Evolutionary conservation across 2,888 invertebrate genomes (phyloP), one percentile per base, ranked within the genome.

Genomic region (Alloscopus bannaensis): DNA sequence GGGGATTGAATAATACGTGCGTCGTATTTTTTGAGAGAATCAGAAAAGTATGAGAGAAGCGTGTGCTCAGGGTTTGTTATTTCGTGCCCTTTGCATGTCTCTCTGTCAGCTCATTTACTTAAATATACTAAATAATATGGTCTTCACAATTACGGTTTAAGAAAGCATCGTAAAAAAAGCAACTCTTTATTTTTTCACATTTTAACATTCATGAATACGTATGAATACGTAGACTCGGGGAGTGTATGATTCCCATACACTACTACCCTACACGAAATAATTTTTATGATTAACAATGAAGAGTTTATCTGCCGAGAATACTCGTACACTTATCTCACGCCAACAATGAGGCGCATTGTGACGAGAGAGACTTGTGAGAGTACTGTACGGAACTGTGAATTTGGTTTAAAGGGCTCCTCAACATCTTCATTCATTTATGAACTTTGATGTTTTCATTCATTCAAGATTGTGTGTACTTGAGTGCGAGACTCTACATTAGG

Each of bases 31-130:
- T 26, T n/a, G 24, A 20, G 26, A 55, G 8, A 18, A 50, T 50
- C 36, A 47, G 11, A 47, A 52, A 18, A 22, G 31, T 28, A 16
- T 57, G 29, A 31, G 18, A 29, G 24, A 57, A n/a, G 57, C 57
- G 45, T 45, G 45, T 45, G 45, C 13, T 6, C 8, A 36, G 13
- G 36, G 8, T 36, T 36, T 13, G 36, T 36, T 13, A 36, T 13
- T 13, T 36, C 36, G 13, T 64, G 64, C 64, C 64, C 64, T 64
- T 64, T 64, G 64, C 64, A 64, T 64, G 64, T n/a, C n/a, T 64
- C 64, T 40, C 52, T 52, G 22, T 52, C 26, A 52, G 52, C 52
- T 52, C 52, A 52, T 52, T 52, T 52, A 52, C 24, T 24, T 52
- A 52, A 52, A 52, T 52, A 24, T 24, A 8, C 22, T 20, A 24